Evolutionary conservation across 2,888 invertebrate species (phyloP).

Genomic region (Nezara viridula): DNA sequence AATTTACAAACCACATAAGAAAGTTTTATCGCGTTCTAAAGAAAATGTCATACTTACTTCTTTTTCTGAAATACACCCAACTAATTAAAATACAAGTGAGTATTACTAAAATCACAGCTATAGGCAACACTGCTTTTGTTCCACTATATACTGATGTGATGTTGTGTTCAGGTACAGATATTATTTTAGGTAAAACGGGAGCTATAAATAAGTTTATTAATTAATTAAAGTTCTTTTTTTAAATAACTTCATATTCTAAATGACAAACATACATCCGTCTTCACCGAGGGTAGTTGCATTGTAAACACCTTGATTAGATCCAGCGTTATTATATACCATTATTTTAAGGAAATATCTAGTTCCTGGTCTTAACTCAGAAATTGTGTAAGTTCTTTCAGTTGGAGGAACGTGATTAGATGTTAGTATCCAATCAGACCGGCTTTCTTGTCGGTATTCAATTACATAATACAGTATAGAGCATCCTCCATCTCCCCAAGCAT

Average conservation of each 20-base stretch:
- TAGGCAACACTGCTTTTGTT: slow-evolving; percentile 40
- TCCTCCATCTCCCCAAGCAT: slow-evolving; percentile 91
- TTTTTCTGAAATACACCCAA: slow-evolving; percentile 79
- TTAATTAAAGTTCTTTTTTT: not conserved
- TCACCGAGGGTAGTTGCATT: slow-evolving; percentile 87
- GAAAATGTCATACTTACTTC: slow-evolving; percentile 74
- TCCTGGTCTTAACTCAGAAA: slow-evolving; percentile 82
- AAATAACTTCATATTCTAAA: not conserved
- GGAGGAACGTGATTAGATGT: slow-evolving; percentile 87
- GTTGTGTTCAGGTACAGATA: slow-evolving; percentile 78
- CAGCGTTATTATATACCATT: slow-evolving; percentile 87
- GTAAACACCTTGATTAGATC: slow-evolving; percentile 84
- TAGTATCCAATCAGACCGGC: slow-evolving; percentile 79
- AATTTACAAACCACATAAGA: not conserved
- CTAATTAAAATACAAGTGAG: slow-evolving; percentile 77
- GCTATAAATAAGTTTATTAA: slow-evolving; percentile 67
- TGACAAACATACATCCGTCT: slow-evolving; percentile 77
- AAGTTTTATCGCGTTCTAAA: not conserved
- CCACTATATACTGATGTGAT: slow-evolving; percentile 71
- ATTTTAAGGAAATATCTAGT: slow-evolving; percentile 71
- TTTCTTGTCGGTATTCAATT: slow-evolving; percentile 81
- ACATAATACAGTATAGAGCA: slow-evolving; percentile 89
- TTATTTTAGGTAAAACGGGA: slow-evolving; percentile 75
- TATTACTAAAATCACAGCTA: slow-evolving; percentile 67
- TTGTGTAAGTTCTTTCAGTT: slow-evolving; percentile 84